Evolutionary conservation across 2,113 vertebrate species (phyloP).

Genomic region (Turdus rufiventris): DNA sequence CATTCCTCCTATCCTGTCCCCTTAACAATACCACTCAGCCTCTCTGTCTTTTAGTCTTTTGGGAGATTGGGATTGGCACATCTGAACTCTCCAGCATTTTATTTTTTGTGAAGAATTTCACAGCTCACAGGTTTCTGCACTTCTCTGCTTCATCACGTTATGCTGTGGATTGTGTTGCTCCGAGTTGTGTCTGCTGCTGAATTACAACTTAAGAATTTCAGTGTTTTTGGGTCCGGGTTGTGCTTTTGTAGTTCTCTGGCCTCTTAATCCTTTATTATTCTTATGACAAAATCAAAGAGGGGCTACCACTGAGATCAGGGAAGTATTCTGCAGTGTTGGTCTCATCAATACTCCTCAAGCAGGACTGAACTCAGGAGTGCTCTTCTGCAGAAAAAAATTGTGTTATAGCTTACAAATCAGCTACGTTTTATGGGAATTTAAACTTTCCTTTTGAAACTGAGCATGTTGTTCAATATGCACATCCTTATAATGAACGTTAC

Average conservation of each 20-base stretch:
- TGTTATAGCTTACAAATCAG: neutral
- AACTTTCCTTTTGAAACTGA: neutral
- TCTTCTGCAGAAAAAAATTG: neutral
- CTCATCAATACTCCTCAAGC: neutral
- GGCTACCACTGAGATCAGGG: neutral
- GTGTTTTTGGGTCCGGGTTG: neutral
- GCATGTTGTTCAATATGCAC: neutral
- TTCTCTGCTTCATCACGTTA: neutral
- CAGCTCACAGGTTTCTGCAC: neutral
- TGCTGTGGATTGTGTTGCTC: neutral
- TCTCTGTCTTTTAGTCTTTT: neutral
- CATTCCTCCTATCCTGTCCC: neutral
- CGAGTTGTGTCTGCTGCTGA: neutral
- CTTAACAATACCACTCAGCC: neutral
- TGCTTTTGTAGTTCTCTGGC: neutral
- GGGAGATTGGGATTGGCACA: neutral
- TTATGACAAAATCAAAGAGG: neutral
- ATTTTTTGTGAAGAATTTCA: neutral
- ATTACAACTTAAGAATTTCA: neutral
- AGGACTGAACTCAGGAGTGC: neutral
- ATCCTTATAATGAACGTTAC: neutral
- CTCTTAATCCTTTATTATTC: neutral
- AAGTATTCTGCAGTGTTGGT: neutral
- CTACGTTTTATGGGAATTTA: neutral
- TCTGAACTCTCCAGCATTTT: neutral